Conservation (phyloP, 2,888 invertebrate species). For the Osmoderma eremita region DNA sequence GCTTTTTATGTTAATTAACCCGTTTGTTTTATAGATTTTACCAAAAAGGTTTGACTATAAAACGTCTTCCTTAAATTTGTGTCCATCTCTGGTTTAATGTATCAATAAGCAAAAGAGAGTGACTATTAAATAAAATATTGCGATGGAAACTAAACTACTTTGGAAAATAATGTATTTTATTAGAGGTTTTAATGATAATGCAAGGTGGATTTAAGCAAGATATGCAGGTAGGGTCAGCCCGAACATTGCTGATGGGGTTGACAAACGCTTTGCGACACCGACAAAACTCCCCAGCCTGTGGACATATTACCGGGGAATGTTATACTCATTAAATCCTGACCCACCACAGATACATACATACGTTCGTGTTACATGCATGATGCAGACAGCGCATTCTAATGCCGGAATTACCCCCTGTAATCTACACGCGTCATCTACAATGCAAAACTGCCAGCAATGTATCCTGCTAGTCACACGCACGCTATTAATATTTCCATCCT, state of each 20-base stretch:
- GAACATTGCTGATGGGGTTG: conserved; percentile 2
- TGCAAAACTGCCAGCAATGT: conserved; percentile 13
- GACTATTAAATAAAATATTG: too few relatives aligned
- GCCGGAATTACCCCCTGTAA: conserved; percentile 19
- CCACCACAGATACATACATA: conserved; percentile 19
- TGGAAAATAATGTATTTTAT: too few relatives aligned
- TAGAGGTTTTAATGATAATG: neutral
- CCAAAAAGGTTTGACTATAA: neutral
- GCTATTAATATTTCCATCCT: conserved; percentile 25
- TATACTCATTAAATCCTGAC: conserved; percentile 33
- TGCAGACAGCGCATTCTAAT: conserved; percentile 10
- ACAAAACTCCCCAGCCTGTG: conserved; percentile 12
- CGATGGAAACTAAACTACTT: too few relatives aligned
- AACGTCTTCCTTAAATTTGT: neutral
- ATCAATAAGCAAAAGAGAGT: too few relatives aligned
- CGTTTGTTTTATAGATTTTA: too few relatives aligned
- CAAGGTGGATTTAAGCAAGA: neutral
- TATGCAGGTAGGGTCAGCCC: neutral
- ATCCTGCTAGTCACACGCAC: conserved; percentile 29
- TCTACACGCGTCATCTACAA: conserved; percentile 23
- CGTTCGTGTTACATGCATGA: neutral
- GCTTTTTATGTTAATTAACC: too few relatives aligned
- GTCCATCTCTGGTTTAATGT: too few relatives aligned
- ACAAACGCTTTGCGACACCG: neutral
- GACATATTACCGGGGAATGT: conserved; percentile 17